Percentiles rank a stretch among this genome's conserved stretches.
Conservation (phyloP, 2,797 vertebrate genomes). For the Octomys mimax region DNA sequence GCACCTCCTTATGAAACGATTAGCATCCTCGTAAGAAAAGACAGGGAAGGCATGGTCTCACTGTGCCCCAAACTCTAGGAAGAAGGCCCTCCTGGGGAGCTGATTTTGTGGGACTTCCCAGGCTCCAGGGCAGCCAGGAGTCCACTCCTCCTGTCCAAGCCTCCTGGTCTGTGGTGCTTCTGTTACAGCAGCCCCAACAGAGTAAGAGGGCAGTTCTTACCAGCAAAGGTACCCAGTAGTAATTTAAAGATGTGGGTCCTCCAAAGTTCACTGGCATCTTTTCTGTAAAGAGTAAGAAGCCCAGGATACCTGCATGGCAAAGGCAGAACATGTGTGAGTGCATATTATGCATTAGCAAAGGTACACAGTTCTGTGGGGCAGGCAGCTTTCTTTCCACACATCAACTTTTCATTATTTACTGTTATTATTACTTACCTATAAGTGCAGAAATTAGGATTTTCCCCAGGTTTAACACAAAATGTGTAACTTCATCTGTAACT, state of each 20-base stretch:
- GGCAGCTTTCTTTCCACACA: background rate
- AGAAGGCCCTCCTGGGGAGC: background rate
- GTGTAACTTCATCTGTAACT: slow-evolving; percentile 97
- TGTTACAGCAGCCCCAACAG: background rate
- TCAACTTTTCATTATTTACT: background rate
- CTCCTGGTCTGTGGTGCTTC: background rate
- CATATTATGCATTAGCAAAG: slow-evolving; percentile 6
- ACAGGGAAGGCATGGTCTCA: background rate
- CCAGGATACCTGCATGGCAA: slow-evolving; percentile 92
- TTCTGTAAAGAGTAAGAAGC: slow-evolving; percentile 96
- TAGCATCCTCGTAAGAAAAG: background rate
- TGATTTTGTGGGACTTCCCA: background rate
- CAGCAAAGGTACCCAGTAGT: slow-evolving; percentile 97
- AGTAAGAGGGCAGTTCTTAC: slow-evolving; percentile 89
- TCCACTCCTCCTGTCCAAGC: background rate
- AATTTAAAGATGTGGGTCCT: slow-evolving; percentile 94
- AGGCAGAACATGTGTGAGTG: slow-evolving; percentile 6
- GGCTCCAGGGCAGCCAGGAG: background rate
- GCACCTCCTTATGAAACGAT: background rate
- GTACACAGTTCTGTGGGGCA: background rate
- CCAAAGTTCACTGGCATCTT: slow-evolving; percentile 92
- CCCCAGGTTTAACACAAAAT: slow-evolving; percentile 96
- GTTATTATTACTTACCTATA: slow-evolving; percentile 92
- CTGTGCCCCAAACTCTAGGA: background rate
- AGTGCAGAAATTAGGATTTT: slow-evolving; percentile 96